Evolutionary conservation across 2,888 invertebrate species (phyloP), one percentile per base, ranked within the genome.

Genomic region (Sabatieria punctata): DNA sequence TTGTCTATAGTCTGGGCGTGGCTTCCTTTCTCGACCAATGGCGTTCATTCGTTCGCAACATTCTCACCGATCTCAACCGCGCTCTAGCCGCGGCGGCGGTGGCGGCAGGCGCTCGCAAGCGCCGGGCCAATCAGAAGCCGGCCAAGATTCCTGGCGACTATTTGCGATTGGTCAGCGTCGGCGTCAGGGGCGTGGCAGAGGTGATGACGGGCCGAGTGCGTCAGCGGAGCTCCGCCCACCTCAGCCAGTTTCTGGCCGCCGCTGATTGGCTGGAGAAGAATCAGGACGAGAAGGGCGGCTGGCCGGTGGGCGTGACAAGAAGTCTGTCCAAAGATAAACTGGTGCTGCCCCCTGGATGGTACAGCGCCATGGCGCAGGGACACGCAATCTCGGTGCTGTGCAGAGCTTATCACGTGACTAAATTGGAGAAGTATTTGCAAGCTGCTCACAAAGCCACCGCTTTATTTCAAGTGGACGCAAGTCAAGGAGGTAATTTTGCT

Each of bases 351-450:
- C 80, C 86, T 1, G 88, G 88, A 49, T 89, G 89, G 89, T 82
- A 88, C 66, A 93, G 91, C 0, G 86, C 93, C 1, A 97, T 97
- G 97, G 89, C 86, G 2, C 95, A 97, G 67, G 95, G 97, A 0
- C 95, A 97, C 50, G 72, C 68, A 8, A 82, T 97, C 56, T 93
- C 93, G 0, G 77, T 95, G n/a, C 73, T 97, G 44, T 77, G 85
- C 1, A 75, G 97, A 55, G 93, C 93, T 1, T 89, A 80, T 70
- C 74, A 80, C 41, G 78, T 79, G 65, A 85, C 85, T 24, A 75
- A 76, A 39, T 61, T 71, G 61, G 49, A 56, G n/a, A 70, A 72
- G 48, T 95, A 86, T 68, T 72, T 93, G 52, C 75, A 77, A 46
- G 79, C 86, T 0, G 93, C 93, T 1, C 68, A 78, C 33, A 74